Evolutionary conservation across 2,113 vertebrate genomes (phyloP).

Genomic region (Anguilla rostrata): DNA sequence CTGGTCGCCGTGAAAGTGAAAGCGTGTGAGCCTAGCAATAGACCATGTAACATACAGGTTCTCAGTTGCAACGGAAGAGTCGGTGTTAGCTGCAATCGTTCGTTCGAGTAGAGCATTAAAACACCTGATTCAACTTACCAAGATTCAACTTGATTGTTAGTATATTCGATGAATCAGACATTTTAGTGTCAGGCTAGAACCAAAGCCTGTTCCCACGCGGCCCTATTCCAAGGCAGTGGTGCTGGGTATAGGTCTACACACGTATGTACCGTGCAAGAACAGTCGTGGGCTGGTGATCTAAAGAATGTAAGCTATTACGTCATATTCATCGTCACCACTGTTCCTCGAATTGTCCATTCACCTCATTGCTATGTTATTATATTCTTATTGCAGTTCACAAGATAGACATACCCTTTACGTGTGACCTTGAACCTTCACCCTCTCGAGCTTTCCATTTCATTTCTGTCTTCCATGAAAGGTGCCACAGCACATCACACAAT

Average conservation of each 20-base stretch:
- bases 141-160: too few relatives aligned
- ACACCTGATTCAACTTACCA: too few relatives aligned
- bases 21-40: background rate
- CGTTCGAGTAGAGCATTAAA: too few relatives aligned
- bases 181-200: too few relatives aligned
- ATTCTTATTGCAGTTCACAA: too few relatives aligned
- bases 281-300: background rate
- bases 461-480: background rate
- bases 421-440: slow-evolving; percentile 5
- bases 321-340: background rate
- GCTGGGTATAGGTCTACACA: background rate
- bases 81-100: too few relatives aligned
- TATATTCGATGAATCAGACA: too few relatives aligned
- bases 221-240: background rate
- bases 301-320: background rate
- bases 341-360: too few relatives aligned
- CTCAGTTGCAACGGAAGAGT: too few relatives aligned
- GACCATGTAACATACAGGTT: too few relatives aligned
- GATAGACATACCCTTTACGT: background rate
- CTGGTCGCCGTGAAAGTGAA: background rate
- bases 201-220: too few relatives aligned
- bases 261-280: background rate
- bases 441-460: background rate
- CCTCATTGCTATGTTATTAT: too few relatives aligned
- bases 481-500: background rate